Evolutionary conservation across 2,888 invertebrate genomes (phyloP), one percentile per base, ranked within the genome.

Genomic region (Germaria angustata): DNA sequence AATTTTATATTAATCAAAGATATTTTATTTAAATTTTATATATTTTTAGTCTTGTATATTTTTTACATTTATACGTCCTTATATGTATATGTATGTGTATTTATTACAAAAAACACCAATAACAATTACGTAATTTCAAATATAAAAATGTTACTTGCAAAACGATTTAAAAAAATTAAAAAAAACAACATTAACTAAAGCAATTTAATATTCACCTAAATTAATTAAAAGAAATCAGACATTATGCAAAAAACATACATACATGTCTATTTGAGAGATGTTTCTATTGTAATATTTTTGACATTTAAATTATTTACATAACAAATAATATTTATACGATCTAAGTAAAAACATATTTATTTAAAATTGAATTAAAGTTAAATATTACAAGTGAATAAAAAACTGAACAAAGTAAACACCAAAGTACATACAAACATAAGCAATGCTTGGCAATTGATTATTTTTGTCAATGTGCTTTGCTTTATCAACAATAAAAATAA

Each of bases 391-490:
- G 34, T 36, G 24, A 46, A 68, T 66, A 69, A 59, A 65, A 24
- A 78, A 55, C 46, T 28, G 3, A n/a, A n/a, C 28, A 36, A 76
- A 75, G 0, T 4, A 78, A 53, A 55, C 44, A 66, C 20, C 39
- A 61, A 80, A 72, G 46, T 53, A 61, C 49, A 76, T 71, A 69
- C 66, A 80, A 72, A 72, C 28, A 24, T 66, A 24, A 73, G 65
- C 78, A 78, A 65, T 75, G 69, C 63, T 81, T 57, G 68, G 44
- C 81, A 81, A 81, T 68, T 69, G 57, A 65, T 69, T 66, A 78
- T 78, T 78, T 81, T 81, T 81, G 78, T 81, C 78, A 78, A 57
- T 81, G 81, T 81, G 81, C 81, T 81, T 81, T 68, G 78, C 81
- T 78, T 78, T 39, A 9, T 75, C 65, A 80, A n/a, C n/a, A n/a